Evolutionary conservation across 2,797 vertebrate species (phyloP).

Genomic region (Sciurus carolinensis): DNA sequence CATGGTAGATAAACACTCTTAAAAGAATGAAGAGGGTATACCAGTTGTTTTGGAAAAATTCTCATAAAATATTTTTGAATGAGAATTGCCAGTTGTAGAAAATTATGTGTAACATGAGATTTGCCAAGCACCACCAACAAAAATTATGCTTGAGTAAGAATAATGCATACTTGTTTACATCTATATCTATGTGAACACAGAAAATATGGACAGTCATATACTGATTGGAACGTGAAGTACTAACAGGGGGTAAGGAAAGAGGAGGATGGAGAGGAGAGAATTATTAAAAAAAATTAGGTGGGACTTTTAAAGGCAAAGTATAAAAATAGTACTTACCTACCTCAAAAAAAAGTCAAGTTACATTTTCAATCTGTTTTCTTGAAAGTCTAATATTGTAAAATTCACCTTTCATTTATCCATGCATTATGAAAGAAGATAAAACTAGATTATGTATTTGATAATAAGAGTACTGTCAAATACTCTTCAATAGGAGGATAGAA

Average conservation of each 20-base stretch:
- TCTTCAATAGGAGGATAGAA: too few relatives aligned
- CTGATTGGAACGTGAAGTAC: background rate
- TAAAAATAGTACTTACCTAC: background rate
- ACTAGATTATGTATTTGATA: conserved; percentile 6
- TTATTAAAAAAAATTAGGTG: background rate
- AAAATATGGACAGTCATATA: background rate
- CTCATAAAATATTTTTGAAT: conserved; percentile 15
- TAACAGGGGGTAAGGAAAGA: background rate
- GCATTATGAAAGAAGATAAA: background rate
- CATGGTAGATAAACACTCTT: background rate
- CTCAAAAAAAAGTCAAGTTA: conserved; percentile 34
- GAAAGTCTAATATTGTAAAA: background rate
- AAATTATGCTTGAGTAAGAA: background rate
- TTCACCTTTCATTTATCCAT: conserved; percentile 57
- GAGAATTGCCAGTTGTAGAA: background rate
- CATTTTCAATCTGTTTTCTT: fast-evolving
- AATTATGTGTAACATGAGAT: background rate
- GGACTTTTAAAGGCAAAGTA: background rate
- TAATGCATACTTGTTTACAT: background rate
- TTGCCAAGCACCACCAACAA: background rate
- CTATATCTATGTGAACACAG: background rate
- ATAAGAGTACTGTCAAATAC: background rate
- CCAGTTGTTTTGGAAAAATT: background rate
- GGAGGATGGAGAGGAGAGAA: background rate
- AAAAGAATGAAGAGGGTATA: background rate